Evolutionary conservation across 2,888 invertebrate genomes (phyloP), one percentile per base, ranked within the genome.

Genomic region (Diarsia rubi): DNA sequence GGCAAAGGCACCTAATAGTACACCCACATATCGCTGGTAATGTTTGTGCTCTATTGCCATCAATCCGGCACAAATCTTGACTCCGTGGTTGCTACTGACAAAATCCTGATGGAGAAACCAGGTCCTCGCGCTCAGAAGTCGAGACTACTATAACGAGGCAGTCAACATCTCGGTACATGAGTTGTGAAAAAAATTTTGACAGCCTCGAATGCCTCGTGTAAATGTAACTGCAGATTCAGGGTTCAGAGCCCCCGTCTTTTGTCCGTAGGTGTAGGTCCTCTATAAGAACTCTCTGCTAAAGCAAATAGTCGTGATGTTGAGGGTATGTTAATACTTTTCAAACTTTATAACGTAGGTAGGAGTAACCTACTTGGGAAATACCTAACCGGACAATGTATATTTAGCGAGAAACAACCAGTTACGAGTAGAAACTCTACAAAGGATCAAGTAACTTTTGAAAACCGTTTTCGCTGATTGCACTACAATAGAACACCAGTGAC

Each of bases 401-500:
- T 2, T 19, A 65, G 14, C 14, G 63, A 69, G 19, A n/a, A 19
- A 69, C 37, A 62, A 45, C 19, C 12, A 37, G 49, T 44, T 60
- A 69, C 31, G 31, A 31, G 31, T 49, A 11, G 45, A 19, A 31
- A 54, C n/a, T 59, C n/a, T 24, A 78, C 54, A 73, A 73, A 68
- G 59, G 47, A 73, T 63, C 31, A 3, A 63, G 63, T 64, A 70
- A 63, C 70, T 75, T 70, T 59, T 4, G 52, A 67, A 54, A 79
- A 54, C 59, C 12, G 62, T 68, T 68, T 49, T 44, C 42, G 19
- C 31, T 67, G 69, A 75, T 81, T 76, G 66, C 47, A 19, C 31
- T 57, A 75, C 57, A 81, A 75, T 63, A 37, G 75, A 70, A 70
- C 19, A 47, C 63, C 64, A 63, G 21, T 67, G 75, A 66, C 81